Conservation (phyloP, 2,888 invertebrate genomes). For the Spialia ferax region DNA sequence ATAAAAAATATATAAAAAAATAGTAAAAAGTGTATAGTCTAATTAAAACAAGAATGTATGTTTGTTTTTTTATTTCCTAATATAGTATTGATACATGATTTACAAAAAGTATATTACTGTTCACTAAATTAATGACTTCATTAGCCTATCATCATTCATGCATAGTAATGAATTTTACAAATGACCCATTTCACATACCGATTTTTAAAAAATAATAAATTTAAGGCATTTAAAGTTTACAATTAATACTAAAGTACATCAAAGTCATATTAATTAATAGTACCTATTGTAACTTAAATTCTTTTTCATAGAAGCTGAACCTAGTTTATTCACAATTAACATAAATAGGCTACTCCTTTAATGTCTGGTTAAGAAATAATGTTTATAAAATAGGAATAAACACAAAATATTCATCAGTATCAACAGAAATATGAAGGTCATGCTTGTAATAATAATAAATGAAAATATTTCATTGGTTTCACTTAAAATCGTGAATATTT, state of each 20-base stretch:
- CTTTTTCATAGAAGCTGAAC: neutral
- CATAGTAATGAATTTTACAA: neutral
- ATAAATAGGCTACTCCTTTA: no score
- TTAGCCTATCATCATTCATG: neutral
- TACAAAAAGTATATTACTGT: constrained; percentile 18
- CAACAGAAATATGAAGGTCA: neutral
- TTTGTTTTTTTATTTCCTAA: constrained; percentile 30
- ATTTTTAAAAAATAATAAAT: neutral
- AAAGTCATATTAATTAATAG: neutral
- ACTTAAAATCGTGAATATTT: neutral
- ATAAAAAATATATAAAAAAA: no score
- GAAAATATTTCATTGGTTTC: neutral
- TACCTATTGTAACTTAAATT: neutral
- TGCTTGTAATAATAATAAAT: neutral
- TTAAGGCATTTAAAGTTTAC: neutral
- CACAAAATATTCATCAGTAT: neutral
- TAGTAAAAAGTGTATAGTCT: neutral
- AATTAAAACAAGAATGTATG: constrained; percentile 20
- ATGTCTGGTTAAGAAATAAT: neutral
- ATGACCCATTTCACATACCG: neutral
- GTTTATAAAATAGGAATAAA: neutral
- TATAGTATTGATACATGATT: constrained; percentile 32
- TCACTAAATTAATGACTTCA: constrained; percentile 19
- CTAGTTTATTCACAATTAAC: neutral
- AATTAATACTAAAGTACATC: neutral